Base-by-base conservation (phyloP, 1,140 invertebrate species). In the Himalopsyche phryganea region DNA sequence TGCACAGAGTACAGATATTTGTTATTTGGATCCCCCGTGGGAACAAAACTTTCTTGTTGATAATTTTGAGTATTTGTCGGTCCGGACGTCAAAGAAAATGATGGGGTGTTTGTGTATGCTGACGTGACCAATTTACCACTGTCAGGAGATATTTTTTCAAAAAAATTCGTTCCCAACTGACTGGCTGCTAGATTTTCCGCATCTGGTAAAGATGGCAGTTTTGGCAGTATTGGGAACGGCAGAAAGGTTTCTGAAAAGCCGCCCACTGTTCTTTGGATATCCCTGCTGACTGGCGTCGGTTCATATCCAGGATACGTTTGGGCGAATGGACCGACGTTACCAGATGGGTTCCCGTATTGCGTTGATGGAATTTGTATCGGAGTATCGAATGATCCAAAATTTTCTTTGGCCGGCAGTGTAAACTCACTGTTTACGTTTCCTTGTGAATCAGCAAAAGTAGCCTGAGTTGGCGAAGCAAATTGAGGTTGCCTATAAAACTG, bases 291-390 rank as follows among this genome's bases (percentile, higher is more conserved):
- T 19, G 35, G 19, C 28, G 46, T 50, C 19, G 54, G 54, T 44
- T 57, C 54, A 23, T 57, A 57, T 33, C 54, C 54, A 19, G 54
- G 54, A 36, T 50, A 57, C n/a, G 54, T 17, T n/a, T 40, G 15
- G 5, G 38, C 38, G 9, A 28, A 28, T 28, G 23, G 23, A 28
- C 3, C 23, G 3, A 9, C 23, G 9, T 28, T 28, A 28, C 23
- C 9, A 28, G 23, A 28, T 28, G 23, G 23, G 9, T 28, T 28
- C 3, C 23, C 23, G 9, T 28, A 28, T 28, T 28, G 23, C 9
- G 23, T 9, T 28, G 23, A n/a, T n/a, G n/a, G n/a, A n/a, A n/a
- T n/a, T n/a, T n/a, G n/a, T n/a, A n/a, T n/a, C n/a, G n/a, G 4
- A 40, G 3, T 13, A 4, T 40, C 15, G 38, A 40, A 40, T 13